These are phyloP conservation scores for Lithophane semibrunnea DNA, from an alignment of 2,888 invertebrate genomes.

Conservation along the genomic window DNA sequence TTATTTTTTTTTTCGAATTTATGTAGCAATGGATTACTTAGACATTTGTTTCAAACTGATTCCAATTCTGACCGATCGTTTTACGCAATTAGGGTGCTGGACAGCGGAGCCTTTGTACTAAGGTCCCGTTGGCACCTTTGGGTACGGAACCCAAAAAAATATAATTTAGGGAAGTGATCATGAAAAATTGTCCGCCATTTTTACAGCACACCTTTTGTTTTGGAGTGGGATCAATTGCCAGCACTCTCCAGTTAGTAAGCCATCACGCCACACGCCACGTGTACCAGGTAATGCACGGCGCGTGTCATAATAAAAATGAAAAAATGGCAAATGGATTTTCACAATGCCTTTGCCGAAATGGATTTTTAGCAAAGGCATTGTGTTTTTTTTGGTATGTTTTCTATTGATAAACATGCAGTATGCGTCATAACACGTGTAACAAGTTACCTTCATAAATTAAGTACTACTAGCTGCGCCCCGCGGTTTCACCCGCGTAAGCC, in stretches of 20 bases:
- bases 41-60: too few relatives aligned
- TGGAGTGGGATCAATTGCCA: conserved; percentile 11
- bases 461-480: too few relatives aligned
- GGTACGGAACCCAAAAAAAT: not conserved
- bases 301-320: not conserved
- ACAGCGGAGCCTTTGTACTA: not conserved
- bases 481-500: too few relatives aligned
- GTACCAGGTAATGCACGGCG: not conserved
- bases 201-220: conserved; percentile 16
- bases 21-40: too few relatives aligned
- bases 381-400: not conserved
- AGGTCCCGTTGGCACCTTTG: not conserved
- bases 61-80: too few relatives aligned
- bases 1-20: too few relatives aligned
- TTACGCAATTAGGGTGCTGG: too few relatives aligned
- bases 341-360: too few relatives aligned
- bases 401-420: too few relatives aligned
- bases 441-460: too few relatives aligned
- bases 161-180: conserved; percentile 4
- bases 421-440: too few relatives aligned
- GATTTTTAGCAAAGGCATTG: not conserved
- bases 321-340: too few relatives aligned
- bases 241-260: not conserved
- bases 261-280: not conserved
- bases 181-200: conserved; percentile 37